Evolutionary conservation across 2,888 invertebrate genomes (phyloP).

Genomic region (Mactromeris polynyma): DNA sequence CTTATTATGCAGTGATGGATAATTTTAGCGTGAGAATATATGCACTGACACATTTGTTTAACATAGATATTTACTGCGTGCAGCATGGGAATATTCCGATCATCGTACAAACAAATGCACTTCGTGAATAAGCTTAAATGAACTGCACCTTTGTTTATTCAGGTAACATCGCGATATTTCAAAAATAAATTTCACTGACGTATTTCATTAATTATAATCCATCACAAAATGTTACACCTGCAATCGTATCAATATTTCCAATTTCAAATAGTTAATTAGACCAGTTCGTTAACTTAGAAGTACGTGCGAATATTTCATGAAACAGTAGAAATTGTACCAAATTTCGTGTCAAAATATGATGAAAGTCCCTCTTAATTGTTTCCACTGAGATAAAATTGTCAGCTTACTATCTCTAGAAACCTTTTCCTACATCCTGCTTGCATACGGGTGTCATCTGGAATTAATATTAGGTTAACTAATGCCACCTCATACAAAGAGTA

Average conservation of each 20-base stretch:
- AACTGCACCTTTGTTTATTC: not conserved
- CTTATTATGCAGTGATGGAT: too few species aligned
- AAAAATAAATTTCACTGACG: not conserved
- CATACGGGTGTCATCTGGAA: not conserved
- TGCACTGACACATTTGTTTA: too few species aligned
- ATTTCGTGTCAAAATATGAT: not conserved
- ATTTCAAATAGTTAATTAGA: not conserved
- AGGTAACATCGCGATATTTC: not conserved
- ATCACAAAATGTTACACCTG: not conserved
- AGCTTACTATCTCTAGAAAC: not conserved
- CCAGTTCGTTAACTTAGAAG: not conserved
- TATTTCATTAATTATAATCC: not conserved
- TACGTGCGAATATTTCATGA: not conserved
- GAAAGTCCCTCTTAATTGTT: not conserved
- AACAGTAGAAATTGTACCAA: not conserved
- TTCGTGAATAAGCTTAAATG: not conserved
- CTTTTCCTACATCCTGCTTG: not conserved
- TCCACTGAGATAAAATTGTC: not conserved
- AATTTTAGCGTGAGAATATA: too few species aligned
- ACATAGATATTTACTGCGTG: not conserved
- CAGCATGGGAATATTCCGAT: not conserved
- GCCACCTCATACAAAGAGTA: not conserved
- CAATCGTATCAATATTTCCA: not conserved
- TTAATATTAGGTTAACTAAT: not conserved
- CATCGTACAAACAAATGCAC: not conserved